Evolutionary conservation across 2,113 vertebrate genomes (phyloP).

Genomic region (Damaliscus lunatus): DNA sequence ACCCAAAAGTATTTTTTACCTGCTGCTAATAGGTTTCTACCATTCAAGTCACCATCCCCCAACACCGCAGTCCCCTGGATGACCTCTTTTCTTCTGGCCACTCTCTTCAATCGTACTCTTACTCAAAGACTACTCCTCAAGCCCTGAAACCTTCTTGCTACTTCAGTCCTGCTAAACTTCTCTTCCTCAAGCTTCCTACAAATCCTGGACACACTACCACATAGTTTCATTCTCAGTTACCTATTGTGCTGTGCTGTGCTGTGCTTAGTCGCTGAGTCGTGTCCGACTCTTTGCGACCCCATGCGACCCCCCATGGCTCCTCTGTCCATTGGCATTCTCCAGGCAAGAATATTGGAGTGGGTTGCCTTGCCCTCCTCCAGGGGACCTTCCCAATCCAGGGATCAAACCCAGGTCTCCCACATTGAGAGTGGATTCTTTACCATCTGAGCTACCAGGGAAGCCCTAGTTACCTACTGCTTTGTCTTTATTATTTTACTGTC

Average conservation of each 20-base stretch:
- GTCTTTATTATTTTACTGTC: neutral
- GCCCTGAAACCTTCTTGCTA: neutral
- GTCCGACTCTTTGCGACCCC: neutral
- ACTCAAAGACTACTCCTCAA: neutral
- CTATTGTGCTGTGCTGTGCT: neutral
- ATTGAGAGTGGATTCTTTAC: neutral
- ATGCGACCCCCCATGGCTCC: neutral
- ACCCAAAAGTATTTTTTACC: neutral
- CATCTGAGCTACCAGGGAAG: neutral
- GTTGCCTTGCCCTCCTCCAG: neutral
- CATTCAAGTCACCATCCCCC: neutral
- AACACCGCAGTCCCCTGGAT: neutral
- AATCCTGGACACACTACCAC: neutral
- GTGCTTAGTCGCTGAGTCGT: neutral
- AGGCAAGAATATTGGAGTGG: neutral
- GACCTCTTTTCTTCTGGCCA: neutral
- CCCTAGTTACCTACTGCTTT: neutral
- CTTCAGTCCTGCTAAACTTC: neutral
- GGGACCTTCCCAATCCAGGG: neutral
- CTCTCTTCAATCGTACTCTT: neutral
- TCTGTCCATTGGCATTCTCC: neutral
- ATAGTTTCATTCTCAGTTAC: neutral
- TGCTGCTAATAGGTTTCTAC: neutral
- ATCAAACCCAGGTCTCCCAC: neutral
- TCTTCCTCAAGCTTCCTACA: neutral